A percentile compares a stretch with the other conserved stretches of the same genome.
Conservation (phyloP, 2,888 invertebrate genomes). For the Eupithecia subumbrata region DNA sequence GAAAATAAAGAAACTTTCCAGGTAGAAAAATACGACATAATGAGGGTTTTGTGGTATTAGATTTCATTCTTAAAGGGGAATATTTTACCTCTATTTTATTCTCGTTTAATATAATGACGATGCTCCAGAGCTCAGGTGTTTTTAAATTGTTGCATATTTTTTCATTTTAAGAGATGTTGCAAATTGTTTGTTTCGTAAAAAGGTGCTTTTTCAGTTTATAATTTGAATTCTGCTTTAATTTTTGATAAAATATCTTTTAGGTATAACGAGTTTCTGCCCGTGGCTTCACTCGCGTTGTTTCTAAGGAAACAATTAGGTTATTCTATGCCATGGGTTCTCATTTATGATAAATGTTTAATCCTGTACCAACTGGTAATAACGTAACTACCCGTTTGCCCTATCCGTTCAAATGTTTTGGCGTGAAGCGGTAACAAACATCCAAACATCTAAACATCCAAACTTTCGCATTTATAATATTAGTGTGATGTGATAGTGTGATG, state of each 20-base stretch:
- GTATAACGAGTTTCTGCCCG: neutral
- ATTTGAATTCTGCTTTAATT: neutral
- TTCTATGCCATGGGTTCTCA: no score
- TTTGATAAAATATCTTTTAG: neutral
- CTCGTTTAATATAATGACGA: constrained; percentile 47
- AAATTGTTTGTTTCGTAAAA: neutral
- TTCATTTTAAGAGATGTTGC: constrained; percentile 1
- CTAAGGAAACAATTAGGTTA: no score
- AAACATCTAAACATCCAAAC: no score
- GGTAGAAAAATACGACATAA: constrained; percentile 42
- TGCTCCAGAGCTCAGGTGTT: constrained; percentile 41
- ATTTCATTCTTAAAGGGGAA: constrained; percentile 43
- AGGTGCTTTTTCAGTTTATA: neutral
- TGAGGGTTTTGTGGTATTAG: constrained; percentile 44
- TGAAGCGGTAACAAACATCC: no score
- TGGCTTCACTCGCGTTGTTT: no score
- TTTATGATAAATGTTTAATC: no score
- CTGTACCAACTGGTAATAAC: no score
- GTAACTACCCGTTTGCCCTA: no score
- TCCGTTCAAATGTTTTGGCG: no score
- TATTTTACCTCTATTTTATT: constrained; percentile 45
- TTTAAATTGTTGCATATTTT: constrained; percentile 37
- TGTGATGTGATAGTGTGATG: no score
- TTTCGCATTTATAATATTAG: no score
- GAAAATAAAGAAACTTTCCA: constrained; percentile 34